Evolutionary conservation across 2,113 vertebrate species (phyloP).

Genomic region (Elaphurus davidianus): DNA sequence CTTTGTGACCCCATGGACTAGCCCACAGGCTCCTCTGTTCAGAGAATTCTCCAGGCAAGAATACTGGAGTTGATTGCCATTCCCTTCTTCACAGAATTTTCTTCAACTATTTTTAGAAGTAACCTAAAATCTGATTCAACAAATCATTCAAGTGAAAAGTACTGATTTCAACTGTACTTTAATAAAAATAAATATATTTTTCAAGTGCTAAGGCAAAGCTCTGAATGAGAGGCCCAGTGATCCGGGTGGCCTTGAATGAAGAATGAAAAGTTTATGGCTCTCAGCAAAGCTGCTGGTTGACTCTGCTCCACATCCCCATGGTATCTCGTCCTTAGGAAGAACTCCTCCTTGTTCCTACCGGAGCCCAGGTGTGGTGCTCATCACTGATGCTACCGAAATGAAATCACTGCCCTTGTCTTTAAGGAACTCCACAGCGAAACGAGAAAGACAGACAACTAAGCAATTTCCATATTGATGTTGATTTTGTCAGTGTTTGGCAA

Average conservation of each 20-base stretch:
- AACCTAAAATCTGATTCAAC: neutral
- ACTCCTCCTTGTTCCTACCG: neutral
- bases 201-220: neutral
- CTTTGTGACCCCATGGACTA: neutral
- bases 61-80: neutral
- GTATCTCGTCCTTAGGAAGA: neutral
- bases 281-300: neutral
- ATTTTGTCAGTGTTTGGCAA: neutral
- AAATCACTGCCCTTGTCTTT: neutral
- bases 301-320: too few relatives aligned
- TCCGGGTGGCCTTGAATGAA: neutral
- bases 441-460: too few relatives aligned
- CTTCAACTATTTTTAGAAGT: neutral
- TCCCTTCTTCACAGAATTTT: neutral
- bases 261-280: neutral
- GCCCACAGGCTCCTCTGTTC: neutral
- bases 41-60: neutral
- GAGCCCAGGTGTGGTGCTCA: neutral
- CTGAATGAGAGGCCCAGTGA: accelerated
- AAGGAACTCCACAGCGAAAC: neutral
- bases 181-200: neutral
- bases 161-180: neutral
- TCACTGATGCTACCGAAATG: neutral
- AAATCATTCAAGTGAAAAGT: neutral
- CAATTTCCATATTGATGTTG: neutral